Evolutionary conservation across 2,888 invertebrate genomes (phyloP).

Genomic region (Taenaris catops): DNA sequence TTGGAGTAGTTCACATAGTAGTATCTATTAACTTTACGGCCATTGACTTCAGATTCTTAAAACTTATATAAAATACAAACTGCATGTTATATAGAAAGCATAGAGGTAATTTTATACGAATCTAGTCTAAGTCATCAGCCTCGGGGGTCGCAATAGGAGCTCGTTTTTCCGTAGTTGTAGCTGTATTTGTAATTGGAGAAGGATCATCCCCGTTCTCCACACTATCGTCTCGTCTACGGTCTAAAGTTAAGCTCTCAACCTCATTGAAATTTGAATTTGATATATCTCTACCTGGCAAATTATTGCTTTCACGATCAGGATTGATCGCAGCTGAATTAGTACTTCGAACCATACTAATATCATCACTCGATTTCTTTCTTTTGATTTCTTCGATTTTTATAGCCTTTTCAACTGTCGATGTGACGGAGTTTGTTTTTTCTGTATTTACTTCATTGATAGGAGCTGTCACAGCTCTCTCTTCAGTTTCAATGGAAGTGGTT

Average conservation of each 20-base stretch:
- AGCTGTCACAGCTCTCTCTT: slow-evolving; percentile 32
- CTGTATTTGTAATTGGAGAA: slow-evolving; percentile 28
- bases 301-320: slow-evolving; percentile 25
- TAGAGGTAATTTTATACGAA: slow-evolving; percentile 17
- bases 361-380: slow-evolving; percentile 41
- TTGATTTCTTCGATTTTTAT: slow-evolving; percentile 61
- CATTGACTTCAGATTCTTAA: slow-evolving; percentile 37
- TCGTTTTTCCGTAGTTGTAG: slow-evolving; percentile 27
- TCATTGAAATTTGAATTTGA: slow-evolving; percentile 29
- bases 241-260: slow-evolving; percentile 45
- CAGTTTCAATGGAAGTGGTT: slow-evolving; percentile 31
- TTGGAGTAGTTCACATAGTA: slow-evolving; percentile 11
- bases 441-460: slow-evolving; percentile 28
- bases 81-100: slow-evolving; percentile 33
- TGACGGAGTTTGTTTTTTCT: slow-evolving; percentile 35
- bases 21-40: slow-evolving; percentile 19
- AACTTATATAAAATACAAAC: slow-evolving; percentile 44
- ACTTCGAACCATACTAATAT: slow-evolving; percentile 33
- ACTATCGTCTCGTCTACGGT: slow-evolving; percentile 55
- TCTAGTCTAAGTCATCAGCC: slow-evolving; percentile 57
- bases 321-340: slow-evolving; percentile 32
- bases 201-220: slow-evolving; percentile 36
- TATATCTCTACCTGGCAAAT: slow-evolving; percentile 31
- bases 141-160: slow-evolving; percentile 54
- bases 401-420: slow-evolving; percentile 25